These are phyloP conservation scores for Sphaerophoria rueppellii DNA, from an alignment of 2,888 invertebrate species.

Conservation along the genomic window DNA sequence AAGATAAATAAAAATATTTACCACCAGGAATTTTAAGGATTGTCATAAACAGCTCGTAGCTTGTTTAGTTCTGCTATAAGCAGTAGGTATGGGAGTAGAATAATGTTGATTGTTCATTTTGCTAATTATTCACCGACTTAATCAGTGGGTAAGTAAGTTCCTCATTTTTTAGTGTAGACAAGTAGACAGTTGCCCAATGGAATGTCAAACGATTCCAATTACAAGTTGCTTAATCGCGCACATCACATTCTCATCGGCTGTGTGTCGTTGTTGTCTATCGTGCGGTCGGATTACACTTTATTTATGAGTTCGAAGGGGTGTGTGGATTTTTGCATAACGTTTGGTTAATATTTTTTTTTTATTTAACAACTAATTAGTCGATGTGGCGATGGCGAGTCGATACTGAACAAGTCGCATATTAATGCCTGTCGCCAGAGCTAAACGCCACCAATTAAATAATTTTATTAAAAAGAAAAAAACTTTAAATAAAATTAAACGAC, in stretches of 20 bases:
- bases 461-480: constrained; percentile 25
- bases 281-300: constrained; percentile 18
- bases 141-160: constrained; percentile 43
- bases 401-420: constrained; percentile 59
- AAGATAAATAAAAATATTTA: constrained; percentile 34
- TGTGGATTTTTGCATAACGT: constrained; percentile 29
- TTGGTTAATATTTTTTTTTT: constrained; percentile 53
- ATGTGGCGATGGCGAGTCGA: constrained; percentile 52
- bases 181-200: constrained; percentile 30
- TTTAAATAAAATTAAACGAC: neutral
- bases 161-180: constrained; percentile 8
- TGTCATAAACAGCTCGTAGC: constrained; percentile 64
- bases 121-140: constrained; percentile 64
- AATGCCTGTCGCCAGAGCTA: constrained; percentile 70
- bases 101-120: constrained; percentile 18
- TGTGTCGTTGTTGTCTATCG: neutral
- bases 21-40: constrained; percentile 69
- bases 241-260: constrained; percentile 65
- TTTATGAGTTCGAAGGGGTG: constrained; percentile 5
- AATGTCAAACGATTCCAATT: constrained; percentile 74
- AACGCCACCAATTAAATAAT: constrained; percentile 71
- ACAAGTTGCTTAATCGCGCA: constrained; percentile 67
- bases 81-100: neutral
- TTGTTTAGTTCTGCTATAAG: constrained; percentile 10
- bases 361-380: constrained; percentile 62